phyloP scores from a whole-genome alignment of 2,113 vertebrate species.

The Sinocyclocheilus grahami region DNA sequence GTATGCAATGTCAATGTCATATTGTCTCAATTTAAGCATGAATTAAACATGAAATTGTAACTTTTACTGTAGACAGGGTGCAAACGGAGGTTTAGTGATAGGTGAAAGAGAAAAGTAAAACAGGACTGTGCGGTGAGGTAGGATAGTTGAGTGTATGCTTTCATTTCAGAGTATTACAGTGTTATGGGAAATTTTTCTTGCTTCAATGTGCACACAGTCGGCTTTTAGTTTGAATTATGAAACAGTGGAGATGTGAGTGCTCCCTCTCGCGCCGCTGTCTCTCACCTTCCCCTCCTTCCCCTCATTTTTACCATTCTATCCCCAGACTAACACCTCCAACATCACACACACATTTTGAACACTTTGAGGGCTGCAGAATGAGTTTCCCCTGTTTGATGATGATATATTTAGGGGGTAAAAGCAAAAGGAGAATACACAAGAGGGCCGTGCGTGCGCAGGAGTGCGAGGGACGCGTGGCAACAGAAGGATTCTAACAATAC shows the following conservation, averaged over 20 bases:
- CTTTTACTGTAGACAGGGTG: neutral
- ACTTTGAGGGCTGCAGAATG: neutral
- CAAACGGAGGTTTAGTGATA: neutral
- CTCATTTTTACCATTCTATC: constrained; percentile 5
- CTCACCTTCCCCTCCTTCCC: neutral
- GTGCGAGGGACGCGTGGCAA: neutral
- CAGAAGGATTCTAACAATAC: constrained; percentile 31
- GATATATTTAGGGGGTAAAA: neutral
- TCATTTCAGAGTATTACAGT: neutral
- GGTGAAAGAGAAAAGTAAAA: neutral
- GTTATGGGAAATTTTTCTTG: neutral
- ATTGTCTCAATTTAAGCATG: neutral
- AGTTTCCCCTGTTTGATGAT: constrained; percentile 24
- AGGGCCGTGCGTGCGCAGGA: neutral
- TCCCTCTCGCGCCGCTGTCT: constrained; percentile 2
- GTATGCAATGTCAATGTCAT: neutral
- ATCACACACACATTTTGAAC: constrained; percentile 7
- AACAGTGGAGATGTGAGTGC: constrained; percentile 17
- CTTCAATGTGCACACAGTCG: neutral
- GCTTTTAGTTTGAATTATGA: constrained; percentile 39
- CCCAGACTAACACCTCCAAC: constrained; percentile 16
- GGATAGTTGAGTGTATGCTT: neutral
- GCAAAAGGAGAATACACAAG: constrained; percentile 1
- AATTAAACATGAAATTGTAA: neutral
- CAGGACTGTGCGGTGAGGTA: neutral